Evolutionary conservation across 2,888 invertebrate genomes (phyloP).

Genomic region (Macrosiphum euphorbiae): DNA sequence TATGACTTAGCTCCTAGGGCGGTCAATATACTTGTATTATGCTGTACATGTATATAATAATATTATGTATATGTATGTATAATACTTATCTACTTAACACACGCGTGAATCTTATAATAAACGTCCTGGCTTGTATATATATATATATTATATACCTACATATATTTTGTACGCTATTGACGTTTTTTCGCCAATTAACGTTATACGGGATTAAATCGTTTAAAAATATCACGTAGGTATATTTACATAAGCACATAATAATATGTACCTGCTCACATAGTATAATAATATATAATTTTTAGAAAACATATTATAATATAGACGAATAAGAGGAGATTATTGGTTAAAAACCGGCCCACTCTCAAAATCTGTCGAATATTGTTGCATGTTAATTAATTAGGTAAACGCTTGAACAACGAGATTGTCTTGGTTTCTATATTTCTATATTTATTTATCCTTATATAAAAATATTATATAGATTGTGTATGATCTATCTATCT

Average conservation of each 20-base stretch:
- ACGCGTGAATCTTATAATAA: neutral
- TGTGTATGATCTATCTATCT: neutral
- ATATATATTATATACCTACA: neutral
- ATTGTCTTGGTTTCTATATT: neutral
- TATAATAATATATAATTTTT: neutral
- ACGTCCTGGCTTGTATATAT: neutral
- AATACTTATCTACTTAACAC: neutral
- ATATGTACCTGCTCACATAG: neutral
- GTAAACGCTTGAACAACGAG: neutral
- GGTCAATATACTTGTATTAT: neutral
- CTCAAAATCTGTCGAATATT: neutral
- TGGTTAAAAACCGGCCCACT: neutral
- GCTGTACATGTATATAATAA: neutral
- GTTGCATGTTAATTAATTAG: neutral
- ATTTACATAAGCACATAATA: neutral
- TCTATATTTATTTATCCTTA: neutral
- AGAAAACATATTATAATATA: neutral
- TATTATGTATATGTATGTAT: neutral
- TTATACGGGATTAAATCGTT: slow-evolving; percentile 32
- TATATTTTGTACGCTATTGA: neutral
- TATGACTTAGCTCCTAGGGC: neutral
- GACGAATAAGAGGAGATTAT: neutral
- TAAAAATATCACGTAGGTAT: slow-evolving; percentile 7
- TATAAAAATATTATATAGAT: neutral
- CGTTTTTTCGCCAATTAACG: slow-evolving; percentile 27